Evolutionary conservation across 2,113 vertebrate genomes (phyloP).

Genomic region (Otis tarda): DNA sequence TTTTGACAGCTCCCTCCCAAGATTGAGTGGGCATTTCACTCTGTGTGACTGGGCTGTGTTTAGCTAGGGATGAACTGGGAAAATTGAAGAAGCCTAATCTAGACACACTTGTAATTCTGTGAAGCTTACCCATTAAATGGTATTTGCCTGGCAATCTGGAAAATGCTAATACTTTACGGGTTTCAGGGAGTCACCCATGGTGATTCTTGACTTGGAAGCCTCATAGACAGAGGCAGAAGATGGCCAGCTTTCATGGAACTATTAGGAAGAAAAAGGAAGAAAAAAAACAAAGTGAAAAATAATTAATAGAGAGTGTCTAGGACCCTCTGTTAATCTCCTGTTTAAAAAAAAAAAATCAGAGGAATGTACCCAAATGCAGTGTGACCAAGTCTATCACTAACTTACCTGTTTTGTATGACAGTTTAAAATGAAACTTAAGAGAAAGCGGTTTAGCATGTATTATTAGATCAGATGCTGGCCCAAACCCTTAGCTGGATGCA

Average conservation of each 20-base stretch:
- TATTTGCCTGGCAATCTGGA: neutral
- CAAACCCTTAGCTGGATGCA: neutral
- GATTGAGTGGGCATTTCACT: neutral
- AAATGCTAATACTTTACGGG: neutral
- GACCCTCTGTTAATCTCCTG: neutral
- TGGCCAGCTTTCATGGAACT: neutral
- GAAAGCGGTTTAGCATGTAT: neutral
- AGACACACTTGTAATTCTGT: neutral
- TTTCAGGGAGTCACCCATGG: neutral
- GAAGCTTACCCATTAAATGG: neutral
- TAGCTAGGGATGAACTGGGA: neutral
- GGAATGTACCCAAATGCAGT: neutral
- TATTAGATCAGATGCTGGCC: neutral
- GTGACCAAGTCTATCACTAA: neutral
- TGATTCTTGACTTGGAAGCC: neutral
- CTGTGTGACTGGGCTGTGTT: neutral
- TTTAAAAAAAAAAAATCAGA: neutral
- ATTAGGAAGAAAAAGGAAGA: neutral
- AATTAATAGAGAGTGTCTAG: neutral
- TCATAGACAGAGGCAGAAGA: neutral
- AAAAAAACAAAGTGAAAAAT: neutral
- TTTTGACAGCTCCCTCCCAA: neutral
- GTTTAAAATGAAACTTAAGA: neutral
- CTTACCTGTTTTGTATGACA: neutral
- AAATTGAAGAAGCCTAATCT: neutral